phyloP scores from a whole-genome alignment of 2,797 vertebrate species.

The Columba guinea region DNA sequence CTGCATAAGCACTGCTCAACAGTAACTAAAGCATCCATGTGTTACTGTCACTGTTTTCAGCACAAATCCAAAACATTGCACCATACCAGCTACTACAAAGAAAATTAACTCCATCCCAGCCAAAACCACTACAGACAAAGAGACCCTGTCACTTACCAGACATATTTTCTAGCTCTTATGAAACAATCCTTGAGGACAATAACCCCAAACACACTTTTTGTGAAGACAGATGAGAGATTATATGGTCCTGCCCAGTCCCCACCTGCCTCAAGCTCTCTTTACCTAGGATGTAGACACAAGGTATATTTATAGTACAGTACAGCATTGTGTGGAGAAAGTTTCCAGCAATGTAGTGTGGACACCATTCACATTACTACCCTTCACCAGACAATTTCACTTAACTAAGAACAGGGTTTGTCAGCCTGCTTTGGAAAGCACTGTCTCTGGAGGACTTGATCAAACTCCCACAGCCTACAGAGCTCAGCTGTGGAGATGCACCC shows the following conservation, averaged over 20 bases:
- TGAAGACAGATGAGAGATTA: not conserved
- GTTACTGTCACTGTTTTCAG: not conserved
- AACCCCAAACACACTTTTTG: not conserved
- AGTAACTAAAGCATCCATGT: fast-evolving
- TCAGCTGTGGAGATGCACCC: not conserved
- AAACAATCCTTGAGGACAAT: not conserved
- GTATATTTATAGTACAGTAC: fast-evolving
- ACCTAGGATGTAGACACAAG: not conserved
- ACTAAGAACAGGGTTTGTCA: not conserved
- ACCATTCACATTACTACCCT: not conserved
- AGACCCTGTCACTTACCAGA: not conserved
- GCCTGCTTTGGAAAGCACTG: not conserved
- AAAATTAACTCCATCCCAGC: not conserved
- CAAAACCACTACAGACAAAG: not conserved
- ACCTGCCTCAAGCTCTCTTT: not conserved
- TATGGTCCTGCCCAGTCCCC: not conserved
- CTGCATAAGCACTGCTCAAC: not conserved
- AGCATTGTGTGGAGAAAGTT: not conserved
- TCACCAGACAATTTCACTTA: not conserved
- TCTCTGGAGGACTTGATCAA: not conserved
- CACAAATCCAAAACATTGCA: not conserved
- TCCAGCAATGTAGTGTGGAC: not conserved
- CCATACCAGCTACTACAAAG: not conserved
- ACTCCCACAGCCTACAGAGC: not conserved
- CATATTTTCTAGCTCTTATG: not conserved